Evolutionary conservation across 2,888 invertebrate genomes (phyloP), one percentile per base, ranked within the genome.

Genomic region (Drosophila mimetica): DNA sequence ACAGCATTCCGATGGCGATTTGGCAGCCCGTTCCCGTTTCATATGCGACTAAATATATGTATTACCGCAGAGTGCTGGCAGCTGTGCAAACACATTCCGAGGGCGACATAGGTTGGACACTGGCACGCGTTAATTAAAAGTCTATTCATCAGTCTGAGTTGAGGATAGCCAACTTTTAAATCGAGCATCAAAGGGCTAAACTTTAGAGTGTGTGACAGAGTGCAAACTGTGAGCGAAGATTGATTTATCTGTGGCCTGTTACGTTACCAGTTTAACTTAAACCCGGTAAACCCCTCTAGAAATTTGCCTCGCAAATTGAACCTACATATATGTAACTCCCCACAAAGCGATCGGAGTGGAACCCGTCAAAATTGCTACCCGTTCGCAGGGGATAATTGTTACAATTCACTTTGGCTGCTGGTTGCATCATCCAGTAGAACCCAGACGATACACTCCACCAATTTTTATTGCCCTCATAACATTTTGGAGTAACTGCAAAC

Each of bases 121-220:
- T 46, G 60, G 60, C 61, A 65, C 46, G 65, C 65, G 64, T 52
- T 64, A 64, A 64, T 64, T 64, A 64, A 64, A 64, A 52, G 66
- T 65, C 66, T 52, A 64, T 64, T 64, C 66, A 64, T 61, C 46
- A 60, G 60, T 46, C 28, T 37, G 5, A n/a, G 16, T 30, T 41
- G 53, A 42, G 42, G 20, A 39, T 18, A 9, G 37, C 30, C 20
- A 57, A 57, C 28, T 57, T 48, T 57, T 50, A 18, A 50, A 39
- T 30, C 4, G 51, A 50, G 51, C 34, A 13, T n/a, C 18, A 36
- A 44, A 13, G 20, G 39, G 39, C 5, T 41, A 41, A 41, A 20
- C 37, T 53, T 47, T 20, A 6, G n/a, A 37, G 30, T 28, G 25
- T 28, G 25, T 44, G 44, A 28, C 25, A 16, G 51, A 20, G 22